Evolutionary conservation across 2,113 vertebrate genomes (phyloP).

Genomic region (Eolophus roseicapilla): DNA sequence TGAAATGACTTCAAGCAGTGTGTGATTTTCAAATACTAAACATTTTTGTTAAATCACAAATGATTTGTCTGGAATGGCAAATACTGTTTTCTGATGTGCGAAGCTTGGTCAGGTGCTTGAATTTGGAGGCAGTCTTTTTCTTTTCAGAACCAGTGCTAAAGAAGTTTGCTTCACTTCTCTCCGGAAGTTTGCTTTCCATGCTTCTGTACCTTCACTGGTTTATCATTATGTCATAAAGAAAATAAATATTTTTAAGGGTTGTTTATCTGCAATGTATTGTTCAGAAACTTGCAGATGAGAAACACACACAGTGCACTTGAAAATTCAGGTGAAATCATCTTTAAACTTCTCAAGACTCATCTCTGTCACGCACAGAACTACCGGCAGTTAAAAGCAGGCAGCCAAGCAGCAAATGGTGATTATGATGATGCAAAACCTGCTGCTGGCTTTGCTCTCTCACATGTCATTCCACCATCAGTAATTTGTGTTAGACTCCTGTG

Average conservation of each 20-base stretch:
- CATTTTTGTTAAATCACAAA: not conserved
- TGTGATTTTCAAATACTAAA: not conserved
- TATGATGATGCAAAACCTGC: not conserved
- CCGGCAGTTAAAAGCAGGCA: rapidly evolving
- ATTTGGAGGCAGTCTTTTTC: not conserved
- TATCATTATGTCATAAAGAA: not conserved
- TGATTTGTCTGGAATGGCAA: not conserved
- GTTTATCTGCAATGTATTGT: not conserved
- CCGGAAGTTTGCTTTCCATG: not conserved
- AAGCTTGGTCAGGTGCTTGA: not conserved
- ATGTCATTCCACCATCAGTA: not conserved
- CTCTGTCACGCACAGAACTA: not conserved
- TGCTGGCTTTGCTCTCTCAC: not conserved
- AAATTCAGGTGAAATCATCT: not conserved
- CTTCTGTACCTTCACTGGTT: not conserved
- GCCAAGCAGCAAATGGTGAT: not conserved
- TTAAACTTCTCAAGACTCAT: not conserved
- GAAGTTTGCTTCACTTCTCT: not conserved
- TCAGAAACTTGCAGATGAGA: not conserved
- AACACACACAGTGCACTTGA: not conserved
- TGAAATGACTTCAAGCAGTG: not conserved
- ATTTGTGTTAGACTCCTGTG: not conserved
- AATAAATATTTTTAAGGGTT: not conserved
- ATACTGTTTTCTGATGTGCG: not conserved
- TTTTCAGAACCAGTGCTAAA: not conserved